Percentiles rank a stretch among this genome's conserved stretches.
These are phyloP conservation scores for Stegodyphus dumicola DNA, from an alignment of 1,140 invertebrate species.

Conservation along the genomic window DNA sequence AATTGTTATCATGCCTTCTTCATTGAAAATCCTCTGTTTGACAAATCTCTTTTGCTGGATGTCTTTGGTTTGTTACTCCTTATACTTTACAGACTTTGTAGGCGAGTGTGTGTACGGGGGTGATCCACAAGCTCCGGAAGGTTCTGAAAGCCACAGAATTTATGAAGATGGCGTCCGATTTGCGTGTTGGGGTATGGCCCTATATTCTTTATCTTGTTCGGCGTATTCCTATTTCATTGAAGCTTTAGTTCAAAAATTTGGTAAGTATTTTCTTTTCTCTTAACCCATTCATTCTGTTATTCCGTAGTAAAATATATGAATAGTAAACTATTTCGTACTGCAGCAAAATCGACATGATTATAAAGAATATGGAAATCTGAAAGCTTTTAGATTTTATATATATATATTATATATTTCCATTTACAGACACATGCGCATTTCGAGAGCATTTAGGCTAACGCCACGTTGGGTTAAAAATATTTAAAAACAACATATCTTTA, in stretches of 20 bases:
- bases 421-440: too few relatives aligned
- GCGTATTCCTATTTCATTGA: conserved; percentile 92
- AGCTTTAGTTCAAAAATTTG: conserved; percentile 83
- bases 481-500: too few relatives aligned
- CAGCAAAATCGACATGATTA: too few relatives aligned
- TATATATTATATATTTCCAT: too few relatives aligned
- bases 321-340: too few relatives aligned
- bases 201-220: conserved; percentile 94
- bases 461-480: too few relatives aligned
- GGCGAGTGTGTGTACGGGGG: conserved; percentile 95
- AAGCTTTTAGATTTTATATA: too few relatives aligned
- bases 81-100: conserved; percentile 98
- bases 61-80: conserved; percentile 95
- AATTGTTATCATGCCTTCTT: conserved; percentile 89
- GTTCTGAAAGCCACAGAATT: conserved; percentile 72
- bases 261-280: conserved; percentile 70
- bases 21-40: conserved; percentile 86
- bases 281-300: too few relatives aligned
- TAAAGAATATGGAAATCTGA: too few relatives aligned
- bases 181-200: conserved; percentile 95
- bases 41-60: conserved; percentile 98
- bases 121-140: conserved; percentile 82
- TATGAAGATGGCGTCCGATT: conserved; percentile 94
- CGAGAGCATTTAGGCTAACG: too few relatives aligned
- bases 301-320: too few relatives aligned